Percentiles rank a stretch among this genome's conserved stretches.
Evolutionary conservation across 2,888 invertebrate genomes (phyloP).

Genomic region (Dorcus parallelipipedus): DNA sequence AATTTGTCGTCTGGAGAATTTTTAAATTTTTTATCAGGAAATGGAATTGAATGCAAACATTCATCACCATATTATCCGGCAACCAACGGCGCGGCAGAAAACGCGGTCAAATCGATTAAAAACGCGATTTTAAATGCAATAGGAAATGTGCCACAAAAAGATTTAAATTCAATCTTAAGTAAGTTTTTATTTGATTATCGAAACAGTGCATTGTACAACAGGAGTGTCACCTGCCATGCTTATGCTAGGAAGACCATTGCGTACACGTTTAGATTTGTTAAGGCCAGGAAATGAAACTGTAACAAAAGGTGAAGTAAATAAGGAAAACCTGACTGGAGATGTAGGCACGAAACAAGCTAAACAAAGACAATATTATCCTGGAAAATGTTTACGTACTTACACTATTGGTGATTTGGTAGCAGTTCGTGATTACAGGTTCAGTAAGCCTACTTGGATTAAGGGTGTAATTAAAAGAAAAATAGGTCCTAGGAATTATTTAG

Average conservation of each 20-base stretch:
- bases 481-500: background rate
- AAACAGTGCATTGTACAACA: conserved; percentile 10
- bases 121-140: conserved; percentile 8
- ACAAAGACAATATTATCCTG: background rate
- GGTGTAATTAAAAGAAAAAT: background rate
- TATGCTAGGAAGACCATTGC: conserved; percentile 13
- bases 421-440: background rate
- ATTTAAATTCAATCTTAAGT: background rate
- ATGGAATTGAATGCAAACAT: conserved; percentile 16
- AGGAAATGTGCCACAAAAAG: no score
- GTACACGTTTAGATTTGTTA: conserved; percentile 4
- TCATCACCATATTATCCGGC: conserved; percentile 17
- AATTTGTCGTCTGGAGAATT: conserved; percentile 30
- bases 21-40: conserved; percentile 8
- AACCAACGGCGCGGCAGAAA: conserved; percentile 24
- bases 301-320: no score
- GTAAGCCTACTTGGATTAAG: background rate
- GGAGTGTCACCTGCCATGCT: conserved; percentile 7
- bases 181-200: conserved; percentile 19
- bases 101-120: conserved; percentile 20
- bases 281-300: background rate
- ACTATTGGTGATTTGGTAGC: background rate
- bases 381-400: background rate
- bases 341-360: background rate
- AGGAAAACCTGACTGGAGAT: background rate